These are phyloP conservation scores for Anthopleura sola DNA, from an alignment of 64 coral and sea anemone genomes.

Conservation along the genomic window DNA sequence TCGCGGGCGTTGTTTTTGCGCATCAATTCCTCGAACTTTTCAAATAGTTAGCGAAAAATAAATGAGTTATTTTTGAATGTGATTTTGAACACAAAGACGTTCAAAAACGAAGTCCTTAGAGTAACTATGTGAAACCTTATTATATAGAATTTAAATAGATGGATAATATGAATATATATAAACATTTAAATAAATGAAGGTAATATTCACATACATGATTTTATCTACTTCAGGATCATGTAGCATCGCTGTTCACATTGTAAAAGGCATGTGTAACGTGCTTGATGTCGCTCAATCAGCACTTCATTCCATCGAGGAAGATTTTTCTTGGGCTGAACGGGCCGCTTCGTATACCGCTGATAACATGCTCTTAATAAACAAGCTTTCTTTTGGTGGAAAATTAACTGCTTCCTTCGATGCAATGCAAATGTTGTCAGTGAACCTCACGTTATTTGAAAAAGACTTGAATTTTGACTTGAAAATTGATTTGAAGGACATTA, in stretches of 20 bases:
- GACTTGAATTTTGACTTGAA: constrained; percentile 62
- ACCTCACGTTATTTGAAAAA: constrained; percentile 59
- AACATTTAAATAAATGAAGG: no score
- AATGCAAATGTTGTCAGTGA: constrained; percentile 38
- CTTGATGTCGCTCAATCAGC: constrained; percentile 44
- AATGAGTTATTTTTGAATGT: no score
- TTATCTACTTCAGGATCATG: constrained; percentile 43
- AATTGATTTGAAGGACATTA: constrained; percentile 56
- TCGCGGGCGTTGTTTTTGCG: no score
- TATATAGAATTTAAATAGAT: no score
- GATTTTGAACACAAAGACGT: no score
- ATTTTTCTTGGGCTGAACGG: constrained; percentile 60
- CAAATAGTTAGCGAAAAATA: no score
- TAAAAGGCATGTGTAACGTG: constrained; percentile 56
- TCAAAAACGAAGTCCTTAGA: no score
- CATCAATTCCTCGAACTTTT: no score
- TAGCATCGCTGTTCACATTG: constrained; percentile 41
- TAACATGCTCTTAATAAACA: constrained; percentile 55
- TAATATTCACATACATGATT: no score
- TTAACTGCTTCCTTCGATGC: constrained; percentile 28
- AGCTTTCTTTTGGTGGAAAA: constrained; percentile 57
- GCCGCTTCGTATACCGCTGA: constrained; percentile 24
- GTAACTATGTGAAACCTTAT: no score
- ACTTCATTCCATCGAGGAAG: constrained; percentile 43
- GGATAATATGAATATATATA: no score